Conservation (phyloP, 2,888 invertebrate species). For the Monopis laevigella region DNA sequence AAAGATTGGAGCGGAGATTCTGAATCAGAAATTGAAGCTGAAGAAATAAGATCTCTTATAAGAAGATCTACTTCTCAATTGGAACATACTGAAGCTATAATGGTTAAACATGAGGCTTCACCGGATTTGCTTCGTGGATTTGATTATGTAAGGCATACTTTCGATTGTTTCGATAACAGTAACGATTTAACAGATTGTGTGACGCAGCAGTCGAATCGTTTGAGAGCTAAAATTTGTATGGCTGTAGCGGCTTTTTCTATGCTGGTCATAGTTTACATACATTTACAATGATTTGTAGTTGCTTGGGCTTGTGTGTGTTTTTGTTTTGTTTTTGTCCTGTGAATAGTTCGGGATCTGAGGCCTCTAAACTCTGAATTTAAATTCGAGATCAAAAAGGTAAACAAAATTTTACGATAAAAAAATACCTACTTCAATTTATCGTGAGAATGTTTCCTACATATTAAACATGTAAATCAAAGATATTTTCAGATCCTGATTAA, state of each 20-base stretch:
- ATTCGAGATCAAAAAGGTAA: too few relatives aligned
- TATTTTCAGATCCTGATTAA: too few relatives aligned
- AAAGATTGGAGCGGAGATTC: constrained; percentile 48
- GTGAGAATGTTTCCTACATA: too few relatives aligned
- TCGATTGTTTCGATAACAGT: constrained; percentile 44
- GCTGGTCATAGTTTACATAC: constrained; percentile 58
- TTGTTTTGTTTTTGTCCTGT: too few relatives aligned
- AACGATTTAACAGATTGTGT: constrained; percentile 28
- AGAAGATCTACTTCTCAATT: constrained; percentile 71
- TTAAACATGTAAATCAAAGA: too few relatives aligned
- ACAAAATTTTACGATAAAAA: too few relatives aligned
- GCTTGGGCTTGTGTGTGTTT: constrained; percentile 56
- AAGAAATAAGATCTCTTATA: constrained; percentile 71
- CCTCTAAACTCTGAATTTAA: too few relatives aligned
- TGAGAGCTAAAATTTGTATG: constrained; percentile 51
- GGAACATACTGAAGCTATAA: constrained; percentile 66
- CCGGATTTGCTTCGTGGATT: constrained; percentile 56
- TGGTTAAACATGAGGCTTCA: constrained; percentile 55
- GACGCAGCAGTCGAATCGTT: constrained; percentile 37
- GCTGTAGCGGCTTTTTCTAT: constrained; percentile 60
- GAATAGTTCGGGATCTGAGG: too few relatives aligned
- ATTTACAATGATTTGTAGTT: constrained; percentile 47
- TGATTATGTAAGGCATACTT: constrained; percentile 60
- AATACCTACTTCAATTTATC: too few relatives aligned
- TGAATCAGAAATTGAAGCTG: constrained; percentile 75